Evolutionary conservation across 2,888 invertebrate species (phyloP), one percentile per base, ranked within the genome.

Genomic region (Thera obeliscata): DNA sequence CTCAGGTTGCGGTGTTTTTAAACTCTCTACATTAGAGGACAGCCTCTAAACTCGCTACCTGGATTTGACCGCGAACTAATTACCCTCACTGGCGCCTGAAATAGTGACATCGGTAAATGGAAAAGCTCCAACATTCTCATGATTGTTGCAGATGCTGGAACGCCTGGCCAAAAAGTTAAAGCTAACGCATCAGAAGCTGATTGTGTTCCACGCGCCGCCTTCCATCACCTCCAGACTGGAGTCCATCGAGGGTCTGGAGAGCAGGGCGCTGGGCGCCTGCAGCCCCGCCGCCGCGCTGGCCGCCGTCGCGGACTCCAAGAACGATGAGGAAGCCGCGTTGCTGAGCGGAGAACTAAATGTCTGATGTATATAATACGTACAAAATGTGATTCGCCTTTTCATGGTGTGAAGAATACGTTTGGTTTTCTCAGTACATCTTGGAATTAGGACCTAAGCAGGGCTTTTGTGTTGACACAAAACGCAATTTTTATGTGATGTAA

Each of bases 111-210:
- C 9, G 9, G 41, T 4, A 41, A 3, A 41, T 41, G 5, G 5
- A 41, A 4, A 9, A 46, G 8, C 6, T 43, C 43, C 8, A 5
- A 43, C 43, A 12, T 7, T 6, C 38, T 6, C 2, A 33, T 57
- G 1, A 43, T 57, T 54, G 66, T 83, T 82, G 5, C 90, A 96
- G 94, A 94, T 95, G 60, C 85, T 97, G 2, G 94, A 94, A 70
- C 92, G 94, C 0, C 80, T 96, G 7, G 85, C 94, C 4, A 90
- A 91, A 69, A 94, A 95, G 65, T 93, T 96, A 70, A 87, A 94
- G 54, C 87, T 84, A 35, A 84, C 87, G n/a, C 83, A 86, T 3
- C 94, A 94, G 67, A 86, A 88, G 75, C 80, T 96, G 52, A 81
- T 95, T 54, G 83, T 96, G 38, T 90, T 84, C 84, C 85, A 87